Evolutionary conservation across 2,888 invertebrate genomes (phyloP), one percentile per base, ranked within the genome.

Genomic region (Coleophora deauratella): DNA sequence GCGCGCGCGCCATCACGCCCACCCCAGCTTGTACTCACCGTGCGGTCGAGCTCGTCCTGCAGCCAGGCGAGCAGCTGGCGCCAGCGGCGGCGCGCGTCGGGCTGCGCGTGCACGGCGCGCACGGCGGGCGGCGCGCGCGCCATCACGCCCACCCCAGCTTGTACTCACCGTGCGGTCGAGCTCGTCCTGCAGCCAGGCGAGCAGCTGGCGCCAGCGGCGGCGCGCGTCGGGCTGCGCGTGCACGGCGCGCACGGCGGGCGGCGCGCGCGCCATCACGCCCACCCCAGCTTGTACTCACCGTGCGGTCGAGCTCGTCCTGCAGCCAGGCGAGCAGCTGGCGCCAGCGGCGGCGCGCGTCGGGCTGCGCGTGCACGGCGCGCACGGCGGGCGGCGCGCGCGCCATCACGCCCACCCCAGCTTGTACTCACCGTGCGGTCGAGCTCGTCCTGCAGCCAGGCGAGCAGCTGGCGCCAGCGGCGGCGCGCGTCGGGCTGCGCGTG

Each of bases 231-330:
- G n/a, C n/a, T n/a, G n/a, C n/a, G n/a, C n/a, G n/a, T n/a, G n/a
- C n/a, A n/a, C n/a, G n/a, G n/a, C n/a, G n/a, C n/a, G n/a, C n/a
- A n/a, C n/a, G n/a, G n/a, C n/a, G 72, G 96, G n/a, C n/a, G n/a
- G 97, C 87, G 59, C 95, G 75, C 94, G 92, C 59, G 91, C 90
- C 87, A 98, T 96, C 50, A 98, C 88, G 55, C 93, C 91, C 49
- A 97, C 97, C 86, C 98, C 89, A 71, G 96, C 94, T 86, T 98
- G 98, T 49, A 98, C 95, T 82, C 97, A 98, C 77, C n/a, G n/a
- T n/a, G 97, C 96, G 86, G 98, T 98, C 49, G 97, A 96, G 51
- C 98, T 89, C 81, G 98, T 98, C 78, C 98, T 97, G 81, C 97
- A 97, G 81, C 97, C 44, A 96, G 94, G 47, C 95, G 91, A 57